A percentile compares a stretch with the other conserved stretches of the same genome.
These are phyloP conservation scores for Prenolepis imparis DNA, from an alignment of 2,888 invertebrate species.

Conservation along the genomic window DNA sequence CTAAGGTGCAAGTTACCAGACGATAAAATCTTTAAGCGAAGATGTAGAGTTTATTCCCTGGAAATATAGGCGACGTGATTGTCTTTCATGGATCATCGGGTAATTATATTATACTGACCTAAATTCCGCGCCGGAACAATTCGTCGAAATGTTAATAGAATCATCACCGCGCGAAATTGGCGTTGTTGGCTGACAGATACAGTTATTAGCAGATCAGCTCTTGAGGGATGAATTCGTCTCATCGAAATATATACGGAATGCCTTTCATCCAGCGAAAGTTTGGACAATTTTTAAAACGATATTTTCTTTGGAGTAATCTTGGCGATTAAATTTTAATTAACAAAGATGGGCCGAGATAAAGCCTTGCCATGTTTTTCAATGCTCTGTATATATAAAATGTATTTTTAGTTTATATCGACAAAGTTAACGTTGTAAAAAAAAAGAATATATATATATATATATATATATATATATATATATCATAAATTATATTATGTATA, in stretches of 20 bases:
- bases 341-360: neutral
- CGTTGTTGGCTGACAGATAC: slow-evolving; percentile 18
- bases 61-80: slow-evolving; percentile 13
- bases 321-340: neutral
- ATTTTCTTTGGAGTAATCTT: neutral
- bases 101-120: slow-evolving; percentile 42
- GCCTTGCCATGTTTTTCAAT: neutral
- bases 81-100: slow-evolving; percentile 45
- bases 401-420: slow-evolving; percentile 30
- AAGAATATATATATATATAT: neutral
- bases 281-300: neutral
- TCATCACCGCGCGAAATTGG: slow-evolving; percentile 23
- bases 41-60: neutral
- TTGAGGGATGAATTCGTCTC: neutral
- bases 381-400: slow-evolving; percentile 17
- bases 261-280: neutral
- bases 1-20: neutral
- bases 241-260: neutral
- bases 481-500: neutral
- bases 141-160: slow-evolving; percentile 26
- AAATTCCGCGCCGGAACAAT: slow-evolving; percentile 10
- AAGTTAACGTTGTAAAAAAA: slow-evolving; percentile 10
- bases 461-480: neutral
- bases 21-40: slow-evolving; percentile 27
- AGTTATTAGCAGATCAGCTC: neutral